Base-by-base conservation (phyloP, 2,888 invertebrate genomes). In the Drosophila suboccidentalis region DNA sequence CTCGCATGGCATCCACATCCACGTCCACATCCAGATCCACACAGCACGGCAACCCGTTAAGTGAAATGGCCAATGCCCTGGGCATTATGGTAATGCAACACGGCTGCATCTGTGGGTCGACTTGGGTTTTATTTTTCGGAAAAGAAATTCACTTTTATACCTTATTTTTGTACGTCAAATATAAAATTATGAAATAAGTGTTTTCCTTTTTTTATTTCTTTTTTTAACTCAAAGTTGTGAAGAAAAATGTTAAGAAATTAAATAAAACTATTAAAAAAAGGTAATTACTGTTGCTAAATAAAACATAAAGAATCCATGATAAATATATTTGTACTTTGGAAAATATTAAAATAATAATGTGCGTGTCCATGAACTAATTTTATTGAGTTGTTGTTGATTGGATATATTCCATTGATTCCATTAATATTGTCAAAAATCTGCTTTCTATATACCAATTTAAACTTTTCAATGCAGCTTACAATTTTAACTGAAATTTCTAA, bases 1-100 rank as follows among this genome's bases (percentile, higher is more conserved):
- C 68, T 60, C 64, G 65, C 69, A 59, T 58, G 46, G 57, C 73
- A 71, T 59, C 5, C 26, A 57, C 73, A 71, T 59, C 32, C 26
- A 57, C 73, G 64, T 59, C 32, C 19, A 19, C 73, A 71, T 59
- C 26, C 26, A 57, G 66, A 71, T 59, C 32, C 47, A 58, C 67
- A 61, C 26, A 19, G 46, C 36, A 22, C 55, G 53, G 34, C 54
- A 67, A 39, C 49, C 63, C 79, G 71, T 82, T 87, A 71, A 82
- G 82, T 88, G 70, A 88, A 83, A 88, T 79, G 82, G 73, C 71
- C 80, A 71, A 66, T 34, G 67, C 71, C 51, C 76, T 75, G 61
- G 26, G 17, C n/a, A 38, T 54, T 17, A 41, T 54, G 61, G 50
- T n/a, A 65, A 59, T 71, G 55, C 46, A 29, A 17, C 13, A 6